Conservation (phyloP, 2,888 invertebrate species). For the Habrosyne pyritoides region DNA sequence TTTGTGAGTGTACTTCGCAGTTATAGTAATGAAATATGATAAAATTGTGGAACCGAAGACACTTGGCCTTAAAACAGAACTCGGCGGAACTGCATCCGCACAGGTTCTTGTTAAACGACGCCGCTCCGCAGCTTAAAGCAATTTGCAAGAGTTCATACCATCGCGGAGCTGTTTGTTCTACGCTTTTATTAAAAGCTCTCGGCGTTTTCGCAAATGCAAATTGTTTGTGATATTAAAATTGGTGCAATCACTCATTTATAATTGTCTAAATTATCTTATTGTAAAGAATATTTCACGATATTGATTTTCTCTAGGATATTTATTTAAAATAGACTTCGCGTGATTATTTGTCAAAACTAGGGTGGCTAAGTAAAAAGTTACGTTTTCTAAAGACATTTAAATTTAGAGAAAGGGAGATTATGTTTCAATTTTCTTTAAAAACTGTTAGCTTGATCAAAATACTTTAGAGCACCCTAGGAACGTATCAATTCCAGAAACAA, state of each 20-base stretch:
- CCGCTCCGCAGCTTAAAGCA: conserved; percentile 76
- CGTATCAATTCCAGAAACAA: too few species aligned
- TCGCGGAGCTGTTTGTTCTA: conserved; percentile 64
- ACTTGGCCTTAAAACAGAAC: conserved; percentile 59
- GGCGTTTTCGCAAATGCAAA: conserved; percentile 61
- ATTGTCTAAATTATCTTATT: not conserved
- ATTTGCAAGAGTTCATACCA: conserved; percentile 77
- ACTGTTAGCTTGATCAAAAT: too few species aligned
- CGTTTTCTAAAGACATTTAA: too few species aligned
- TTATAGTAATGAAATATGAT: conserved; percentile 6
- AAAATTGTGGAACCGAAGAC: conserved; percentile 6
- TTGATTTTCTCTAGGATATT: too few species aligned
- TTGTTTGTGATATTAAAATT: conserved; percentile 67
- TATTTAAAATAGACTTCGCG: too few species aligned
- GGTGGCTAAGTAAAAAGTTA: too few species aligned
- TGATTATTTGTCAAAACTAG: too few species aligned
- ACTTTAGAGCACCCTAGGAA: too few species aligned
- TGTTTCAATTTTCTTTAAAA: too few species aligned
- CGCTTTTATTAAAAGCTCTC: conserved; percentile 73
- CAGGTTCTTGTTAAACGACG: conserved; percentile 72
- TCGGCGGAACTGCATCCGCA: conserved; percentile 66
- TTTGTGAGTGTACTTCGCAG: too few species aligned
- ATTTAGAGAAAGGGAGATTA: too few species aligned
- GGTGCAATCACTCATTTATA: conserved; percentile 17
- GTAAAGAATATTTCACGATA: too few species aligned